These are phyloP conservation scores for Formicarius rufipectus DNA, from an alignment of 2,113 vertebrate genomes.

Conservation along the genomic window DNA sequence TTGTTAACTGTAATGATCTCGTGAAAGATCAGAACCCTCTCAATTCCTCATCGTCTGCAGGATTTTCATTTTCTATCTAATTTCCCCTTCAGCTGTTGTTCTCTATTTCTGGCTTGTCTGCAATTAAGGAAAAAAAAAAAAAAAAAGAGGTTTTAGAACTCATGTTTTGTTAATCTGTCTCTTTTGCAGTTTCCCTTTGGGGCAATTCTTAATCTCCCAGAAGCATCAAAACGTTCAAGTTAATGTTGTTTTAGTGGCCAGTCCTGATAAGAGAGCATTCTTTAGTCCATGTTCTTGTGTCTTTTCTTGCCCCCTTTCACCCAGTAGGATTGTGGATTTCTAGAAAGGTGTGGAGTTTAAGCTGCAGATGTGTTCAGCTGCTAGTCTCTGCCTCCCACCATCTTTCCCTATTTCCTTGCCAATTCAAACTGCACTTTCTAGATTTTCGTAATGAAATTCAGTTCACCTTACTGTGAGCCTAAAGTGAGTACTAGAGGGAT, in stretches of 20 bases:
- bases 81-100: constrained; percentile 25
- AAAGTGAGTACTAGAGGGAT: background rate
- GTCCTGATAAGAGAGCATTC: background rate
- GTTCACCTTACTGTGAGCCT: constrained; percentile 14
- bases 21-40: background rate
- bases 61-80: constrained; percentile 31
- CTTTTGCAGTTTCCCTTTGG: background rate
- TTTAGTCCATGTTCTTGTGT: background rate
- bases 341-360: background rate
- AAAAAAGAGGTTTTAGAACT: background rate
- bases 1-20: background rate
- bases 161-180: background rate
- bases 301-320: background rate
- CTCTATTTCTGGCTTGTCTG: background rate
- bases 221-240: constrained; percentile 33
- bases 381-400: constrained; percentile 7
- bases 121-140: background rate
- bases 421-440: constrained; percentile 43
- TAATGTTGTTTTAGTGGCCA: constrained; percentile 13
- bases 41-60: background rate
- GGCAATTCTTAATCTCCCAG: constrained; percentile 14
- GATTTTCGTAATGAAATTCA: constrained; percentile 59
- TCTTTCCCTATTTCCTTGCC: constrained; percentile 11
- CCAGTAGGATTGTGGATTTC: background rate
- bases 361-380: constrained; percentile 23